Evolutionary conservation across 2,888 invertebrate species (phyloP), one percentile per base, ranked within the genome.

Genomic region (Pristionchus arcanus): DNA sequence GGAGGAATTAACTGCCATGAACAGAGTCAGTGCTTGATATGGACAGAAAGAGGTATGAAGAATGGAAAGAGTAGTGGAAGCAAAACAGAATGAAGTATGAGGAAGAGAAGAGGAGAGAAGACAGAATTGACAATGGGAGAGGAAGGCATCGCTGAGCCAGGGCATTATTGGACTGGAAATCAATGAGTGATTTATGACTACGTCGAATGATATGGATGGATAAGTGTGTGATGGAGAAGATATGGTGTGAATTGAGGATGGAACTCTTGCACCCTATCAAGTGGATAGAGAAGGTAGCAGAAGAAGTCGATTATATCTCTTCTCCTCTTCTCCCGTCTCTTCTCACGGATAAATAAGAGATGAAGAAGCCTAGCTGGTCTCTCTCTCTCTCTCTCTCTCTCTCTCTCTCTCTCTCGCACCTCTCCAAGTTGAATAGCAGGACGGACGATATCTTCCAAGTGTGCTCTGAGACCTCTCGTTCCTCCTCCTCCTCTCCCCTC

Each of bases 301-400:
- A 55, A 85, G 34, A 85, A 85, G 87, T 87, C 87, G 87, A 87
- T 87, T 87, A 87, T 53, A 87, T 87, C 31, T 66, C 34, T 37
- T 42, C 49, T 87, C 68, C 59, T 49, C 49, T 49, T 53, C 49
- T 49, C 49, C 81, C 81, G 81, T 81, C 81, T 81, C 81, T 81
- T 81, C 81, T 68, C 55, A 68, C 42, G 49, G 87, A 87, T 87
- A 87, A 87, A 87, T 87, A 87, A 87, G 87, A 87, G 42, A 87
- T 87, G 87, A 87, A 68, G 87, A 87, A 81, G 81, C 81, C 84
- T 55, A 87, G 87, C 53, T 42, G 87, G 55, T 55, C 55, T 59
- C 87, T 86, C n/a, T 77, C 77, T 21, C 77, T 49, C 49, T 28
- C 86, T 86, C 49, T 81, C 81, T n/a, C n/a, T 55, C 55, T 59